Percentiles rank a stretch among this genome's conserved stretches.
These are phyloP conservation scores for Nysson spinosus DNA, from an alignment of 2,888 invertebrate genomes.

Conservation along the genomic window DNA sequence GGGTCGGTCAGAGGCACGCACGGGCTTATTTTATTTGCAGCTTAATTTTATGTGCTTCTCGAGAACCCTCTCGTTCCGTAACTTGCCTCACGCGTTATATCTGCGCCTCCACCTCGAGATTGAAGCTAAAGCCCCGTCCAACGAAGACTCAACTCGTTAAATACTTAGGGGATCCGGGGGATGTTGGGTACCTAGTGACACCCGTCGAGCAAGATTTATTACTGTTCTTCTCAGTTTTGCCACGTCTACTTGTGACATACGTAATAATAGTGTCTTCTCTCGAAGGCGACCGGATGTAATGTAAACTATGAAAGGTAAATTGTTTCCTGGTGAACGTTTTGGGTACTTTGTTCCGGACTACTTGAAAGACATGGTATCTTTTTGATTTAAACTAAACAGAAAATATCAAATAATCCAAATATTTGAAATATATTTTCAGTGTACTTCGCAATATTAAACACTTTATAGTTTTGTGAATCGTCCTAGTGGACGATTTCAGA, in stretches of 20 bases:
- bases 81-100: neutral
- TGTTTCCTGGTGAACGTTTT: too few relatives aligned
- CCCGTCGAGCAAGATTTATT: conserved; percentile 38
- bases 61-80: conserved; percentile 8
- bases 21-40: conserved; percentile 72
- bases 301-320: conserved; percentile 13
- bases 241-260: conserved; percentile 4
- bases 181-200: conserved; percentile 17
- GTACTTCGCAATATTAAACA: too few relatives aligned
- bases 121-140: conserved; percentile 4
- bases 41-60: conserved; percentile 72
- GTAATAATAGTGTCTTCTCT: conserved; percentile 1
- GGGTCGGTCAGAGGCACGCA: conserved; percentile 12
- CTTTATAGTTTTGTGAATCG: too few relatives aligned
- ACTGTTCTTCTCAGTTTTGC: conserved; percentile 4
- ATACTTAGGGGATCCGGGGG: conserved; percentile 4
- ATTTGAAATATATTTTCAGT: too few relatives aligned
- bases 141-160: neutral
- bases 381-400: too few relatives aligned
- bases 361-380: too few relatives aligned
- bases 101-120: conserved; percentile 22
- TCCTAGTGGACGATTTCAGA: too few relatives aligned
- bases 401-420: too few relatives aligned
- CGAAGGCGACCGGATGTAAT: conserved; percentile 1
- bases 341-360: too few relatives aligned